Evolutionary conservation across 2,113 vertebrate genomes (phyloP).

Genomic region (Lynx canadensis): DNA sequence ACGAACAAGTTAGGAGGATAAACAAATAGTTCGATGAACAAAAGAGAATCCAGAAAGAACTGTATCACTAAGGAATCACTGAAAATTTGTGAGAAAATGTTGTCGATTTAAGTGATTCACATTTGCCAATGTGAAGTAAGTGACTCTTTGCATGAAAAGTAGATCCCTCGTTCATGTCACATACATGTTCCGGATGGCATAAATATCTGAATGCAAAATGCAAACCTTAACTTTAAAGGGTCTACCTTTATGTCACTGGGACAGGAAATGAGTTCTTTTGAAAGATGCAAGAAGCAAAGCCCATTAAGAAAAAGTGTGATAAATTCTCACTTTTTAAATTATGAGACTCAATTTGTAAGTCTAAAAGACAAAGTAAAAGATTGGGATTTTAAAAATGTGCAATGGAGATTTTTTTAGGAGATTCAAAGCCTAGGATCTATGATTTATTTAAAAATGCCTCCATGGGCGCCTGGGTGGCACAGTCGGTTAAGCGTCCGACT

Average conservation of each 20-base stretch:
- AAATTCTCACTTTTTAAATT: neutral
- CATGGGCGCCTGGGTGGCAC: neutral
- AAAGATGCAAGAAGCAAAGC: conserved; percentile 34
- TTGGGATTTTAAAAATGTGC: neutral
- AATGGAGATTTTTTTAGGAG: neutral
- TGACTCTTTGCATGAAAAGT: neutral
- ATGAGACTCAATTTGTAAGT: neutral
- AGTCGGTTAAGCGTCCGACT: too few species aligned
- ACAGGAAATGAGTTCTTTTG: neutral
- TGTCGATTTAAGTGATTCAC: too few species aligned
- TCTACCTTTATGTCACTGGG: neutral
- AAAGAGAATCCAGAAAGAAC: neutral
- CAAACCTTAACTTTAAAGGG: conserved; percentile 1
- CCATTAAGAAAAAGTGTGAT: neutral
- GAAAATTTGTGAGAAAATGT: neutral
- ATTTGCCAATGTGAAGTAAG: neutral
- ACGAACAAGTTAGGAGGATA: neutral
- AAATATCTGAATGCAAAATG: neutral
- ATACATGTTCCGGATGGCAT: neutral
- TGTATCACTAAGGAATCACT: neutral
- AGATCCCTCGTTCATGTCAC: neutral
- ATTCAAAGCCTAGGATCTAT: neutral
- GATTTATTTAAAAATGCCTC: neutral
- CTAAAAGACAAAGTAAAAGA: neutral
- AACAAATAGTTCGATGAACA: neutral